Evolutionary conservation across 2,113 vertebrate species (phyloP).

Genomic region (Notiomystis cincta): DNA sequence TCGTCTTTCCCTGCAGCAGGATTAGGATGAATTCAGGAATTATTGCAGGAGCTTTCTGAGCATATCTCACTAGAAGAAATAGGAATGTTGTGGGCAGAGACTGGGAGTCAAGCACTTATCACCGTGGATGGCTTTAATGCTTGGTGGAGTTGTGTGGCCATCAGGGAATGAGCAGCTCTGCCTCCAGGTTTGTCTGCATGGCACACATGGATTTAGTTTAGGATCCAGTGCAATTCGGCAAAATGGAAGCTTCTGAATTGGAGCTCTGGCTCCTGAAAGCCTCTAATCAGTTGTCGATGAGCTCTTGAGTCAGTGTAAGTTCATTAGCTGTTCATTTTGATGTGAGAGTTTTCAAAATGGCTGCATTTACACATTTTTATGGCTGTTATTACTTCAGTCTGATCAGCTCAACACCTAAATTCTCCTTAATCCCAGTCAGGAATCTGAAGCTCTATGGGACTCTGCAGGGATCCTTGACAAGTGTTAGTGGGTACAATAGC

Average conservation of each 20-base stretch:
- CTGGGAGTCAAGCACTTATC: not conserved
- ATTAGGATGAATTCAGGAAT: not conserved
- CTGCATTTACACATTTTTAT: not conserved
- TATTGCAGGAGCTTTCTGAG: not conserved
- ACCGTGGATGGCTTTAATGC: not conserved
- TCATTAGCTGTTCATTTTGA: not conserved
- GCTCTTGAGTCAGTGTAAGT: not conserved
- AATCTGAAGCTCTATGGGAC: not conserved
- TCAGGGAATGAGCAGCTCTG: not conserved
- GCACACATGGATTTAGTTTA: not conserved
- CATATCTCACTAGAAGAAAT: not conserved
- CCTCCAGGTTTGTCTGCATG: not conserved
- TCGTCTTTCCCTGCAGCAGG: accelerated
- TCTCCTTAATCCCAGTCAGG: not conserved
- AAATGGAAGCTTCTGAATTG: not conserved
- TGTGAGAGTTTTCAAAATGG: not conserved
- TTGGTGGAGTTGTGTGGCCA: accelerated
- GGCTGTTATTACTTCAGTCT: not conserved
- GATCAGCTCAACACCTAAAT: not conserved
- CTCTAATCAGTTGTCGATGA: not conserved
- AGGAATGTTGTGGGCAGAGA: not conserved
- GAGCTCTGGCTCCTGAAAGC: not conserved
- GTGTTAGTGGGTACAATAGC: accelerated
- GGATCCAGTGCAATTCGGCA: not conserved
- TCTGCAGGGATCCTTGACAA: not conserved